phyloP scores from a whole-genome alignment of 2,888 invertebrate species.

The Allacma fusca region DNA sequence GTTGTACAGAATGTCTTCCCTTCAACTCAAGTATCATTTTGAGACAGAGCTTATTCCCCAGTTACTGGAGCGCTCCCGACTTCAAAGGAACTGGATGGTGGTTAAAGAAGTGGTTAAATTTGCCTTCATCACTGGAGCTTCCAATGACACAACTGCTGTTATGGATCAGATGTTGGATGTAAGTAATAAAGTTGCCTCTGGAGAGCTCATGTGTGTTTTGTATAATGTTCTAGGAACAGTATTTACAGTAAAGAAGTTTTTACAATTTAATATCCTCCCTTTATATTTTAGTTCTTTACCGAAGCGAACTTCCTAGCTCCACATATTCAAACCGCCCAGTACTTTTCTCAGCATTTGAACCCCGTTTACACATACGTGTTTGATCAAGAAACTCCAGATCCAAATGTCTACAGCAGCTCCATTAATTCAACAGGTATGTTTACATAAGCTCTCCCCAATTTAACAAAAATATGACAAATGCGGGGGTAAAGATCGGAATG shows the following conservation, averaged over 20 bases:
- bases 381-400: slow-evolving; percentile 60
- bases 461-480: too few species aligned
- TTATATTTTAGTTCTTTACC: slow-evolving; percentile 66
- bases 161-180: slow-evolving; percentile 61
- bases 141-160: slow-evolving; percentile 59
- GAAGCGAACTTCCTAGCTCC: slow-evolving; percentile 70
- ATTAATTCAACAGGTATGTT: slow-evolving; percentile 58
- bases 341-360: slow-evolving; percentile 62
- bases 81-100: slow-evolving; percentile 54
- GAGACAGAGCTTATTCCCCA: slow-evolving; percentile 59
- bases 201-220: too few species aligned
- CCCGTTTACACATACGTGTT: slow-evolving; percentile 60
- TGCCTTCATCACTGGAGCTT: slow-evolving; percentile 60
- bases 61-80: slow-evolving; percentile 56
- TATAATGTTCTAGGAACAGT: too few species aligned
- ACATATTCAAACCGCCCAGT: slow-evolving; percentile 68
- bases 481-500: not conserved
- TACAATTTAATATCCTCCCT: too few species aligned
- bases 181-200: slow-evolving; percentile 19
- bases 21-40: slow-evolving; percentile 58
- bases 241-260: too few species aligned
- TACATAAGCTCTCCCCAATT: too few species aligned
- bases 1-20: slow-evolving; percentile 56
- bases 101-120: slow-evolving; percentile 61
- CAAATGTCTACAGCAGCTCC: slow-evolving; percentile 58